Base-by-base conservation (phyloP, 2,113 vertebrate species). In the Gallinago paraguaiae region DNA sequence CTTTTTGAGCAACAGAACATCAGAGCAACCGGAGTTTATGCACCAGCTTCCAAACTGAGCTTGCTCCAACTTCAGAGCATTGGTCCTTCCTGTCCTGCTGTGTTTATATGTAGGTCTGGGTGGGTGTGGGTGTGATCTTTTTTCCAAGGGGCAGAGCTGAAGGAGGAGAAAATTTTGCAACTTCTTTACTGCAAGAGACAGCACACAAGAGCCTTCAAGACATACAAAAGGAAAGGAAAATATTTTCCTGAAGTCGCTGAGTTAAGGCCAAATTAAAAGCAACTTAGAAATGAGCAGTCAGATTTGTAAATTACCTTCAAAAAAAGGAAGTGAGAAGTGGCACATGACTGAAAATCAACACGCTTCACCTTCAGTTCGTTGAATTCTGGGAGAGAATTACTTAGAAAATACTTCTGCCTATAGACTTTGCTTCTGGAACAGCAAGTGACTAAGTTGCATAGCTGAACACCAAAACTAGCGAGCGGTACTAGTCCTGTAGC, bases 371-470 rank as follows among this genome's bases (percentile, higher is more conserved):
- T 67, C 45, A 37, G 19, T 10, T 56, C 54, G 14, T 15, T 45
- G 53, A 83, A 43, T 71, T 54, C 69, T 53, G 37, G 10, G 7
- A 87, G 19, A 70, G 11, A 69, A 69, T 35, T 41, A 37, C 46
- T 72, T 17, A 19, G 24, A 39, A 74, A 43, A 75, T 6, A 18
- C 9, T 53, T 33, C 23, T 48, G n/a, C 28, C 56, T 14, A 2
- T 0, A n/a, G 43, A 63, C 50, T 77, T 35, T 39, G 10, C 75
- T 57, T 24, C 31, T n/a, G 35, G 39, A 75, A 28, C 48, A 48
- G 30, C 39, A 27, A 88, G 23, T 0, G 0, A 64, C 28, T 25
- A 45, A 25, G 16, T 6, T 59, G 75, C 43, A 13, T 0, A 37
- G 41, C 8, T 9, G 39, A 48, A 17, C 14, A 43, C 8, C 17